Evolutionary conservation across 2,888 invertebrate species (phyloP), one percentile per base, ranked within the genome.

Genomic region (Phyllotreta striolata): DNA sequence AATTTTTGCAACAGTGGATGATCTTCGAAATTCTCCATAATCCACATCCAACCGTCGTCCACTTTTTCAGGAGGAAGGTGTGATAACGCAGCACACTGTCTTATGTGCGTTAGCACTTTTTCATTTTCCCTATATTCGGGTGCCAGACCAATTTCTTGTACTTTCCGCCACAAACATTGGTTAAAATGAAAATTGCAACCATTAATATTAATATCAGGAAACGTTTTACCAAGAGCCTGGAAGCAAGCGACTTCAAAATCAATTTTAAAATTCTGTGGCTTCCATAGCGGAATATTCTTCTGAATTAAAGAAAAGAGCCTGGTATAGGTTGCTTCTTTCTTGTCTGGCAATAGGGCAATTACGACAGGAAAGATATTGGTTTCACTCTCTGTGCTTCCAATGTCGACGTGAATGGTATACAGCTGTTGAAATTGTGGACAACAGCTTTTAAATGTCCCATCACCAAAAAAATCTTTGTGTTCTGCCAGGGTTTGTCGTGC

Each of bases 1-100:
- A 44, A 44, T 44, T 10, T 44, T 44, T 44, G 6, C n/a, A 44
- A n/a, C n/a, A 44, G 44, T 44, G 44, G 44, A 44, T 44, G 44
- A 44, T 44, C n/a, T 44, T 44, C n/a, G n/a, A 44, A 44, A 44
- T 44, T 44, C 44, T 44, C 12, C 44, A 44, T n/a, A n/a, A 44
- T 7, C 12, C 6, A 13, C 44, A 44, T 44, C 44, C n/a, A 44
- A 44, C 6, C 44, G 44, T 44, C 44, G n/a, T n/a, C 44, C 44
- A 6, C 44, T 44, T 44, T 44, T n/a, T 7, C 44, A 44, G 44
- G 44, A n/a, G 44, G 44, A 44, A 46, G n/a, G n/a, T n/a, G n/a
- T n/a, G n/a, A n/a, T n/a, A n/a, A n/a, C n/a, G n/a, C n/a, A n/a
- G n/a, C n/a, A n/a, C n/a, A n/a, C n/a, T n/a, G n/a, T n/a, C 24